phyloP scores from a whole-genome alignment of 2,113 vertebrate genomes.

The Hippoglossus stenolepis region DNA sequence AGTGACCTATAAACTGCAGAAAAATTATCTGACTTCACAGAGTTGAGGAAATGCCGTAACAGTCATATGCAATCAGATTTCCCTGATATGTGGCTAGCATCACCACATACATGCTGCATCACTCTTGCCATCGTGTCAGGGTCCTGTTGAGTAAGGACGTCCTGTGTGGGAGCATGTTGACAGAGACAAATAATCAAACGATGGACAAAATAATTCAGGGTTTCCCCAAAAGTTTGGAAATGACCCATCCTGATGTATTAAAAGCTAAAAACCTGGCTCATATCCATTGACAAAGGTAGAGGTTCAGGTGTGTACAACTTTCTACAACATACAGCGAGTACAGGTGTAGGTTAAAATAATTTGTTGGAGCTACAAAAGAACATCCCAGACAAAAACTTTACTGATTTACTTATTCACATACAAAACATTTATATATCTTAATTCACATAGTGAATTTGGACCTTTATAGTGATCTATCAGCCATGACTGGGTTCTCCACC shows the following conservation, averaged over 20 bases:
- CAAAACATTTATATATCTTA: neutral
- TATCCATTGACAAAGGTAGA: constrained; percentile 21
- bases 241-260: constrained; percentile 40
- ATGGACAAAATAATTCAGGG: constrained; percentile 41
- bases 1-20: neutral
- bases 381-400: neutral
- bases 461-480: neutral
- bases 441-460: neutral
- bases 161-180: constrained; percentile 51
- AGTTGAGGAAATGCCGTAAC: constrained; percentile 64
- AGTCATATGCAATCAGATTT: constrained; percentile 68
- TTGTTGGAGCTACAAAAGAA: neutral
- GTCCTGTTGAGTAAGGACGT: constrained; percentile 44
- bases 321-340: neutral
- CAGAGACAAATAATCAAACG: constrained; percentile 14
- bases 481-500: constrained; percentile 26
- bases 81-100: constrained; percentile 59
- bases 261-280: constrained; percentile 26
- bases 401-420: neutral
- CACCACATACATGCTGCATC: constrained; percentile 11
- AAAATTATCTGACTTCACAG: constrained; percentile 4
- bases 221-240: constrained; percentile 61
- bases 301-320: neutral
- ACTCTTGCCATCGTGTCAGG: constrained; percentile 48
- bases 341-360: neutral